These are phyloP conservation scores for Arge pagana DNA, from an alignment of 2,888 invertebrate genomes.

Conservation along the genomic window DNA sequence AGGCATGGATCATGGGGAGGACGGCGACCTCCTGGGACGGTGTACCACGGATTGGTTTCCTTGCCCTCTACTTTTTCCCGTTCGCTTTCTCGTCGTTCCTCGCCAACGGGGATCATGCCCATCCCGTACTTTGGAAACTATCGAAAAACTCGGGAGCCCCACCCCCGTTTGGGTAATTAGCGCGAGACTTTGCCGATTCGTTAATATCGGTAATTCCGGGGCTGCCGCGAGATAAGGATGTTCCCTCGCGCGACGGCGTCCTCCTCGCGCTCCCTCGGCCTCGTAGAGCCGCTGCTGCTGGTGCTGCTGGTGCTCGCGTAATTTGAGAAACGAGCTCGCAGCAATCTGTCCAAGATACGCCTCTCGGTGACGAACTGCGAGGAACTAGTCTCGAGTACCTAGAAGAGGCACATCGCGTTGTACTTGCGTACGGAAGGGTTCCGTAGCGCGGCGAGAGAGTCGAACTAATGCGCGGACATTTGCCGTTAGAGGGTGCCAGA, in stretches of 20 bases:
- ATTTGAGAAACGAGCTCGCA: too few species aligned
- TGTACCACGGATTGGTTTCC: slow-evolving; percentile 13
- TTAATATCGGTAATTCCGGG: slow-evolving; percentile 19
- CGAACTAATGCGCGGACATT: slow-evolving; percentile 13
- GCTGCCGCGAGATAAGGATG: slow-evolving; percentile 7
- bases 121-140: slow-evolving; percentile 6
- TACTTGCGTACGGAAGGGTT: too few species aligned
- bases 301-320: too few species aligned
- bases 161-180: slow-evolving; percentile 18
- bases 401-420: too few species aligned
- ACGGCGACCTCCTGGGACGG: not conserved
- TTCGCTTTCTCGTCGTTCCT: slow-evolving; percentile 1
- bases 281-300: too few species aligned
- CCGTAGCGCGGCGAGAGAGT: too few species aligned
- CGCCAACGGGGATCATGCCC: too few species aligned
- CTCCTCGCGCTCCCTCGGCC: not conserved
- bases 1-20: not conserved
- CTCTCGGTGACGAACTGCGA: too few species aligned
- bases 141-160: slow-evolving; percentile 3
- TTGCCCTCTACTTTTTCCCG: slow-evolving; percentile 16
- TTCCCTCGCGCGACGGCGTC: not conserved
- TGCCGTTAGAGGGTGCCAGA: not conserved
- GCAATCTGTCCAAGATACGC: too few species aligned
- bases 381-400: too few species aligned
- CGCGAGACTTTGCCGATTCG: slow-evolving; percentile 19